Evolutionary conservation across 2,113 vertebrate species (phyloP).

Genomic region (Naja naja): DNA sequence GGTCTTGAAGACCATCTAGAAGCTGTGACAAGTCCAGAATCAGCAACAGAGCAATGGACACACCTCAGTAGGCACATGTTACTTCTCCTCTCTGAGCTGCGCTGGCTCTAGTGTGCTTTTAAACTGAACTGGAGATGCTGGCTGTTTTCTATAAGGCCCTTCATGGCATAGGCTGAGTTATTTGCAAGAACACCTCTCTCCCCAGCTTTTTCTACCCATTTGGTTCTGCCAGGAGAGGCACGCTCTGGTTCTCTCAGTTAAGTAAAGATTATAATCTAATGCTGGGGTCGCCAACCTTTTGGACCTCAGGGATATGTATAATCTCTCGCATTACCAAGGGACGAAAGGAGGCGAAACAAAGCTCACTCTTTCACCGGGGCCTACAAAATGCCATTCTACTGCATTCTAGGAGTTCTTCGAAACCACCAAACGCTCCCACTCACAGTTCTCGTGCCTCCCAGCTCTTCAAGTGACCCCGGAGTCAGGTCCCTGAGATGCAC

Average conservation of each 20-base stretch:
- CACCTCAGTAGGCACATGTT: background rate
- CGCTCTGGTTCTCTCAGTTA: background rate
- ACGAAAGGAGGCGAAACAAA: too few relatives aligned
- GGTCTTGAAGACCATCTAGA: background rate
- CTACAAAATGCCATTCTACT: too few relatives aligned
- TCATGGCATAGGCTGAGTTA: background rate
- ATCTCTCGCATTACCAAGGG: too few relatives aligned
- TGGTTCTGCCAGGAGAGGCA: background rate
- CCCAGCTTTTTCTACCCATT: background rate
- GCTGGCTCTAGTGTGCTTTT: background rate
- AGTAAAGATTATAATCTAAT: background rate
- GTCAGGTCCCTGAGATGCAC: too few relatives aligned
- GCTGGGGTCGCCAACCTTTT: too few relatives aligned
- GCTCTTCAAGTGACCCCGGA: too few relatives aligned
- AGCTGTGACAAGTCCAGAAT: background rate
- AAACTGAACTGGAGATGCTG: background rate
- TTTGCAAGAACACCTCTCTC: background rate
- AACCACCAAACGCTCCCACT: too few relatives aligned
- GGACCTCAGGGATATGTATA: too few relatives aligned
- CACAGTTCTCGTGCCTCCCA: too few relatives aligned
- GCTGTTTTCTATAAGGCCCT: background rate
- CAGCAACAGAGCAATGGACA: background rate
- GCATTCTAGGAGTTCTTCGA: too few relatives aligned
- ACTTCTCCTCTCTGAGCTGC: background rate
- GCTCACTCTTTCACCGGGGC: too few relatives aligned